Evolutionary conservation across 2,797 vertebrate species (phyloP).

Genomic region (Momotus momota): DNA sequence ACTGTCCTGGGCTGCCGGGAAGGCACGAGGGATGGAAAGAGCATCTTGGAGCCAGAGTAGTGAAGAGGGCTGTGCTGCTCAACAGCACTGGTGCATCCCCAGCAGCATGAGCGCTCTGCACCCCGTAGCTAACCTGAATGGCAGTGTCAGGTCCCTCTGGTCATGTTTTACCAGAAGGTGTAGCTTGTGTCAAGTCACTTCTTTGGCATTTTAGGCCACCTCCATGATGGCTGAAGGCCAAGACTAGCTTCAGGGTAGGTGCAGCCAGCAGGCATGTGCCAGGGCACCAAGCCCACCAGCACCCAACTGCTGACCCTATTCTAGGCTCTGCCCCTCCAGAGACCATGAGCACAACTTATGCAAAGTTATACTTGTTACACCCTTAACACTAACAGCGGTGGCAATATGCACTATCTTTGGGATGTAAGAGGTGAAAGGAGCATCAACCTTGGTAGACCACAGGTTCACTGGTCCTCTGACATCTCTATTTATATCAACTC

Average conservation of each 20-base stretch:
- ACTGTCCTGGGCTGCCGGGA: not conserved
- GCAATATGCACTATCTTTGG: not conserved
- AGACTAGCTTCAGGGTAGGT: not conserved
- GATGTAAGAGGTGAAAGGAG: not conserved
- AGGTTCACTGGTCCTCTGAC: not conserved
- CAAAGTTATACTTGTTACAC: not conserved
- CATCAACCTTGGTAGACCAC: not conserved
- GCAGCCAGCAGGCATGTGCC: not conserved
- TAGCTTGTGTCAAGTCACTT: not conserved
- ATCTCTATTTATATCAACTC: not conserved
- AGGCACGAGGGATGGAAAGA: fast-evolving
- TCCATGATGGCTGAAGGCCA: not conserved
- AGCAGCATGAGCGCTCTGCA: fast-evolving
- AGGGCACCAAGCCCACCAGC: not conserved
- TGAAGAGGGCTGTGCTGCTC: not conserved
- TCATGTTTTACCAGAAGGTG: not conserved
- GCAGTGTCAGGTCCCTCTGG: fast-evolving
- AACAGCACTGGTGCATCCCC: not conserved
- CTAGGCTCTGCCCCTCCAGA: not conserved
- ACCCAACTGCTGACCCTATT: fast-evolving
- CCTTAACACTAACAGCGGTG: not conserved
- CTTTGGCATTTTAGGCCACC: not conserved
- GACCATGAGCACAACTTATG: fast-evolving
- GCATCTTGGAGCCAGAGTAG: not conserved
- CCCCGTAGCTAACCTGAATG: fast-evolving